Base-by-base conservation (phyloP, 2,113 vertebrate genomes). In the Uria aalge region DNA sequence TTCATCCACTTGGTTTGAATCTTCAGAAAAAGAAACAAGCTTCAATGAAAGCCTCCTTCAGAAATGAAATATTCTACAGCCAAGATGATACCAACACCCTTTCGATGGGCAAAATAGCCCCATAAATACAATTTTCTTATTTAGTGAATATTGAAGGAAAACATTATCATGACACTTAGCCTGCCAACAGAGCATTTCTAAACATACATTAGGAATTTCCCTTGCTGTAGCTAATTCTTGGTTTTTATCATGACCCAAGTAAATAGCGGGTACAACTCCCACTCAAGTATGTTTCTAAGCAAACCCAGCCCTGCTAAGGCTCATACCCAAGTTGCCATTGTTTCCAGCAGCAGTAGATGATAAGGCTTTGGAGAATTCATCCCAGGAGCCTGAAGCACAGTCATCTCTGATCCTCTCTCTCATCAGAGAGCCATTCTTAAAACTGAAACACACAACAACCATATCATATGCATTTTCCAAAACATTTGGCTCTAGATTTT, bases 341-440 rank as follows among this genome's bases (percentile, higher is more conserved):
- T 99, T 99, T 59, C 99, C 99, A 64, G 98, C 98, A 52, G 94
- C 96, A 0, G 99, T 99, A 23, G 98, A 97, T 45, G 56, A 98
- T 81, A 99, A 92, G 4, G 98, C 98, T 53, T 97, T 96, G 5
- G 99, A 99, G 94, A 99, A 99, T 43, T 94, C 52, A 66, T 98
- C 98, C 99, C 99, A 99, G 78, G 99, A 99, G 56, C 98, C 96
- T 83, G 97, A 98, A n/a, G 98, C 97, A 50, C 98, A 98, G 55
- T 98, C 93, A 74, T 99, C 97, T 24, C 99, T 98, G 97, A 99
- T 97, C 74, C 95, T 98, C 96, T 99, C 99, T 97, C 99, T 98
- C 67, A 98, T 99, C 88, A 99, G 97, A 83, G 99, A 99, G 9
- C 99, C 99, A 1, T 99, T 99, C 97, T 99, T 99, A 96, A 99